Conservation (phyloP, 2,797 vertebrate genomes). For the Neostethus bicornis region DNA sequence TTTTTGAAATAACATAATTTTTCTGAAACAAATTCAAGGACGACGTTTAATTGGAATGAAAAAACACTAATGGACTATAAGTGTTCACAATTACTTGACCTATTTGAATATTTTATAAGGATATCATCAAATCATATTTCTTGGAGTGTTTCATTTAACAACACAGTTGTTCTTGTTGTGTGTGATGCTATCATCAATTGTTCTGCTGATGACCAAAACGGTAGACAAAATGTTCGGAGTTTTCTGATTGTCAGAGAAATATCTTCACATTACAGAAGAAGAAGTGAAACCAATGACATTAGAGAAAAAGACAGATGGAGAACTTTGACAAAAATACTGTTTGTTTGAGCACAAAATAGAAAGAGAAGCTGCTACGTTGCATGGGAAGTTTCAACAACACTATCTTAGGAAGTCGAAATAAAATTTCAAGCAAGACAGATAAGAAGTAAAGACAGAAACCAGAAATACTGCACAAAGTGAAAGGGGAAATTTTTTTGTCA, state of each 20-base stretch:
- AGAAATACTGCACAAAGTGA: slow-evolving; percentile 1
- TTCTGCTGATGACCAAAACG: slow-evolving; percentile 28
- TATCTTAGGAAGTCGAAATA: slow-evolving; percentile 34
- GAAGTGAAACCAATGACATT: slow-evolving; percentile 13
- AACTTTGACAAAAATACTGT: background rate
- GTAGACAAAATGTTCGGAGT: background rate
- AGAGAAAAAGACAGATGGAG: slow-evolving; percentile 1
- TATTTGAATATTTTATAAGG: background rate
- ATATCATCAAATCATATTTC: background rate
- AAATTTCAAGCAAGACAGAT: slow-evolving; percentile 1
- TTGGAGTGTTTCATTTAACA: slow-evolving; percentile 32
- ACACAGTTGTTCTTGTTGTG: slow-evolving; percentile 25
- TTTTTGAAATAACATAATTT: background rate
- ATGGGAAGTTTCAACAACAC: slow-evolving; percentile 14
- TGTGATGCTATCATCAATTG: slow-evolving; percentile 10
- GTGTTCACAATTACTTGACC: background rate
- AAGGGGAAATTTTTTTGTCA: slow-evolving; percentile 22
- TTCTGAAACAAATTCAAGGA: background rate
- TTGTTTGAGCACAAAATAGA: background rate
- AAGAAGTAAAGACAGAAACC: slow-evolving; percentile 38
- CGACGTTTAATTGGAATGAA: background rate
- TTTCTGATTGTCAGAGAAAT: background rate
- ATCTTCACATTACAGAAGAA: background rate
- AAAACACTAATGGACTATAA: background rate
- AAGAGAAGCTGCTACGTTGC: slow-evolving; percentile 14